Conservation (phyloP, 2,797 vertebrate genomes). For the Ptychobarbus kaznakovi region DNA sequence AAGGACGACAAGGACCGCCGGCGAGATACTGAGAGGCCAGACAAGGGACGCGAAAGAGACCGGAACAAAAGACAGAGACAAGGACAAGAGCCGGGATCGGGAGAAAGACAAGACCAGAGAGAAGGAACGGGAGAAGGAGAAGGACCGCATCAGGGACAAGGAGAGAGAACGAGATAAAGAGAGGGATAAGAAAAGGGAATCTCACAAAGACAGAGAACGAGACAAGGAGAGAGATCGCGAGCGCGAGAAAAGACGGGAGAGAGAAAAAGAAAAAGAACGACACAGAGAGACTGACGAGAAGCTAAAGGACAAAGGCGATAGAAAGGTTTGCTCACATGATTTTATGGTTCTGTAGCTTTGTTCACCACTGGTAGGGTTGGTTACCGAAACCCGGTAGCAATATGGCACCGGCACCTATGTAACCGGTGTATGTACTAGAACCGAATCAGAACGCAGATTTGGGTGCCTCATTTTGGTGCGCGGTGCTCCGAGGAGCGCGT, state of each 20-base stretch:
- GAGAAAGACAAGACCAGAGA: slow-evolving; percentile 67
- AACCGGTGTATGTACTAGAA: too few species aligned
- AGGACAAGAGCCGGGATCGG: slow-evolving; percentile 75
- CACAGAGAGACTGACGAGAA: slow-evolving; percentile 73
- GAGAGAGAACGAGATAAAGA: slow-evolving; percentile 64
- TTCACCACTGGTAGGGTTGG: too few species aligned
- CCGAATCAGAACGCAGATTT: too few species aligned
- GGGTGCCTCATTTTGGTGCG: too few species aligned
- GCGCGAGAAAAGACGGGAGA: slow-evolving; percentile 60
- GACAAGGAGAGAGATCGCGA: slow-evolving; percentile 68
- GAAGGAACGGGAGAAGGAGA: slow-evolving; percentile 57
- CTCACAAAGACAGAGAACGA: slow-evolving; percentile 67
- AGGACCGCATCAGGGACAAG: slow-evolving; percentile 63
- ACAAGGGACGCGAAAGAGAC: slow-evolving; percentile 73
- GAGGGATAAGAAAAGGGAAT: slow-evolving; percentile 63
- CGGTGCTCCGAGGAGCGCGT: too few species aligned
- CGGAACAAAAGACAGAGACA: slow-evolving; percentile 64
- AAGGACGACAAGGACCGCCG: slow-evolving; percentile 77
- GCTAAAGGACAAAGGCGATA: slow-evolving; percentile 72
- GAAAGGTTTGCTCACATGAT: slow-evolving; percentile 76
- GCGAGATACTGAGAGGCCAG: slow-evolving; percentile 71
- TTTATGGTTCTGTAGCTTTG: not conserved
- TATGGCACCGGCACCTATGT: too few species aligned
- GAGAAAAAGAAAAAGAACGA: slow-evolving; percentile 66
- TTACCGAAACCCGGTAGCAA: too few species aligned